Conservation (phyloP, 2,888 invertebrate genomes). For the Tachystola acroxantha region DNA sequence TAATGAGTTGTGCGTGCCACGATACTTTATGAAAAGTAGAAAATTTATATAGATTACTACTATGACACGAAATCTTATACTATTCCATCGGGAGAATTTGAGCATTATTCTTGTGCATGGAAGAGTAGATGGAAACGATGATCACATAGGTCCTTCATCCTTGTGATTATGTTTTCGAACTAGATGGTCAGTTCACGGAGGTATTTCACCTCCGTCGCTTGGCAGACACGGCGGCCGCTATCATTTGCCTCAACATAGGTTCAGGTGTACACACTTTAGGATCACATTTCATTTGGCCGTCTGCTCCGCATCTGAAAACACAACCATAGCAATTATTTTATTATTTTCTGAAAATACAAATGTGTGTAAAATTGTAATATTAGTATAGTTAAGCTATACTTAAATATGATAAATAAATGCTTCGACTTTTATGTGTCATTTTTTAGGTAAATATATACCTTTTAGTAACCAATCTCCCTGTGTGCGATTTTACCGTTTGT, state of each 20-base stretch:
- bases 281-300: conserved; percentile 96
- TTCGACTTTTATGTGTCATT: too few species aligned
- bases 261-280: conserved; percentile 94
- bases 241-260: conserved; percentile 93
- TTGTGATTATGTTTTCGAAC: conserved; percentile 52
- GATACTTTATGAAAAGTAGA: conserved; percentile 56
- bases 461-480: too few species aligned
- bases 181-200: conserved; percentile 30
- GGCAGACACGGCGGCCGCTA: conserved; percentile 87
- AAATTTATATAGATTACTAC: conserved; percentile 63
- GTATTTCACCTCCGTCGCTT: conserved; percentile 83
- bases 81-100: conserved; percentile 72
- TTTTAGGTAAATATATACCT: too few species aligned
- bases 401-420: too few species aligned
- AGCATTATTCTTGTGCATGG: conserved; percentile 74
- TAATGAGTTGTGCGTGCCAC: conserved; percentile 62
- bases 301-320: conserved; percentile 89
- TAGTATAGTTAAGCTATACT: too few species aligned
- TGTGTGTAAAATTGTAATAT: too few species aligned
- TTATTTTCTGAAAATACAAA: too few species aligned
- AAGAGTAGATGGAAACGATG: conserved; percentile 62
- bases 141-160: conserved; percentile 57
- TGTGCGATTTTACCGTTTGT: too few species aligned
- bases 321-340: too few species aligned
- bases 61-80: conserved; percentile 76